Base-by-base conservation (phyloP, 1,140 invertebrate species). In the Samia ricini region DNA sequence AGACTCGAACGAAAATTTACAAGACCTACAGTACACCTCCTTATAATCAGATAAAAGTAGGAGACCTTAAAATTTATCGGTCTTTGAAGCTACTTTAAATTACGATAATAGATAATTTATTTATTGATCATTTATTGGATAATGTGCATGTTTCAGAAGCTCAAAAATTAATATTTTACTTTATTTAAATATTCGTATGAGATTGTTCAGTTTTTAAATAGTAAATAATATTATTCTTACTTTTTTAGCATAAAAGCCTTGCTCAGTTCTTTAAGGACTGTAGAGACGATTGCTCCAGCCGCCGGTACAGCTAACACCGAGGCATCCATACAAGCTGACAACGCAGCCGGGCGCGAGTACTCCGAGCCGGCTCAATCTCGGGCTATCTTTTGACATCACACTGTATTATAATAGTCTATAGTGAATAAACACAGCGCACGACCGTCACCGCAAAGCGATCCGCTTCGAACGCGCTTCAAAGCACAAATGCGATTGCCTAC, bases 211-310 rank as follows among this genome's bases (percentile, higher is more conserved):
- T 29, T 29, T 29, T 1, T 10, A 29, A 29, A 29, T 51, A 20
- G 0, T 21, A 20, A 20, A 8, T 2, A 19, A 51, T 20, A 19
- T 48, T 48, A 18, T 12, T 79, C 80, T 85, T 71, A 89, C 87
- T 85, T 89, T 68, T 89, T 89, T 7, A 89, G 79, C 87, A 89
- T 88, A 64, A 89, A 89, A 51, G 87, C 87, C 56, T 89, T 89
- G 76, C 87, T 88, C 18, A 89, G 78, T 62, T 89, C 87, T 60
- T 88, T 88, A 4, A 93, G 78, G 12, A 92, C 92, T 2, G 92
- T 93, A 42, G 92, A 92, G 42, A 93, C 91, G 60, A 93, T 92
- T 36, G 92, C 92, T 0, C 91, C 91, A 2, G 92, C 92, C 0
- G 92, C 91, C 0, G 92, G 92, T 51, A 93, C 89, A 2, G 91